Base-by-base conservation (phyloP, 2,797 vertebrate species). In the Ptychadena robeensis region DNA sequence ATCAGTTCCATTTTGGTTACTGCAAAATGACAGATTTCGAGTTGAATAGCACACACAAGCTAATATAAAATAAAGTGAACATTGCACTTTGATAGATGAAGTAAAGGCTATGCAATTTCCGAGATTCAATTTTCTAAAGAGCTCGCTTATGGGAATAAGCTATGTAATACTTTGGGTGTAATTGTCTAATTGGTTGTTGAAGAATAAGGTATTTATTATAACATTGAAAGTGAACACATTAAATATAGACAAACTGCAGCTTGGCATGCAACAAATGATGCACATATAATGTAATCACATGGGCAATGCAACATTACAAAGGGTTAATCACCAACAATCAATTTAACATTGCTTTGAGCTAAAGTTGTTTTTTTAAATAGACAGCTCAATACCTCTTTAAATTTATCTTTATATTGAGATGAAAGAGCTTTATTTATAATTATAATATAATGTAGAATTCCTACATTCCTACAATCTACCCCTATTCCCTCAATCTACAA, bases 81-180 rank as follows among this genome's bases (percentile, higher is more conserved):
- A 35, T 35, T 80, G 72, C 59, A 65, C 34, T 71, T 85, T 85
- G 78, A 85, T 75, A 75, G 72, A 85, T 85, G 77, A 85, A 80
- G 82, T 59, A 75, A 38, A 31, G 30, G 69, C 65, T 73, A 38
- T 85, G 82, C 78, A 76, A 80, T 85, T 85, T 85, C 82, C 82
- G 71, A 85, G 88, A 86, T 90, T 88, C 86, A 87, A 86, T 90
- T 89, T 91, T 89, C 86, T 86, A 71, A 88, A 91, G 61, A 91
- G 89, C 77, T 48, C 89, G 87, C 87, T 90, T 89, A 87, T 88
- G 85, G 89, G 83, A 91, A 87, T 87, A 88, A 77, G 88, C 86
- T 86, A 37, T 14, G 64, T 88, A 88, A 66, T 88, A 89, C 90
- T 92, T 92, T 90, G 85, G 30, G 48, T 71, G 53, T 89, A 89